Base-by-base conservation (phyloP, 2,888 invertebrate species). In the Cryptophagus acutangulus region DNA sequence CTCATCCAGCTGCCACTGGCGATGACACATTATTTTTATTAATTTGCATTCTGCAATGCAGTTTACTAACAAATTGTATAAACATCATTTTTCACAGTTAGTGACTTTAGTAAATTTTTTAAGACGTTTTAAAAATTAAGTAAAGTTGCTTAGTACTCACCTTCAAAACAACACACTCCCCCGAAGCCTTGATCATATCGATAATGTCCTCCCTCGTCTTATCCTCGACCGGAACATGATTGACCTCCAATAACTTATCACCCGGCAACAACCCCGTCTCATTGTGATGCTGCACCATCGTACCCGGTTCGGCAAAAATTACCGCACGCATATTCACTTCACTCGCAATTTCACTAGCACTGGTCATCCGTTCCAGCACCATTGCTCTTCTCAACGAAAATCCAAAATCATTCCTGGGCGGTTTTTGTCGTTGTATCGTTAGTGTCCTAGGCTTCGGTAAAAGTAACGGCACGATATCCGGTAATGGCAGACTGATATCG, bases 211-310 rank as follows among this genome's bases (percentile, higher is more conserved):
- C 94, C 38, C 95, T 78, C 36, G 82, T 82, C 62, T 86, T 81
- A 39, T 84, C 87, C 63, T 88, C 89, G 0, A 95, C 93, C 46
- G 82, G 79, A 16, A 82, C 77, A 16, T 85, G 86, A 63, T 95
- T 94, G 18, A 96, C 92, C 74, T 92, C 91, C 52, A 95, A 73
- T 17, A 96, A 77, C 55, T 90, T 79, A 71, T 96, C 96, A 3
- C 96, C 96, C n/a, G 95, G 95, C 42, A 95, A 73, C 15, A 96
- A 74, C 2, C 93, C 92, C 4, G 88, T 90, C 52, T 84, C 84
- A 59, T 81, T 81, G 55, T 78, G 75, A 49, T 73, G 71, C 49
- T 76, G 75, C 51, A 79, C 75, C 43, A 85, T 79, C 8, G 84
- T 81, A 8, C 91, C 90, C 1, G 93, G 93, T 65, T 94, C 93